phyloP scores from a whole-genome alignment of 2,797 vertebrate species.

The Crenuchus spilurus region DNA sequence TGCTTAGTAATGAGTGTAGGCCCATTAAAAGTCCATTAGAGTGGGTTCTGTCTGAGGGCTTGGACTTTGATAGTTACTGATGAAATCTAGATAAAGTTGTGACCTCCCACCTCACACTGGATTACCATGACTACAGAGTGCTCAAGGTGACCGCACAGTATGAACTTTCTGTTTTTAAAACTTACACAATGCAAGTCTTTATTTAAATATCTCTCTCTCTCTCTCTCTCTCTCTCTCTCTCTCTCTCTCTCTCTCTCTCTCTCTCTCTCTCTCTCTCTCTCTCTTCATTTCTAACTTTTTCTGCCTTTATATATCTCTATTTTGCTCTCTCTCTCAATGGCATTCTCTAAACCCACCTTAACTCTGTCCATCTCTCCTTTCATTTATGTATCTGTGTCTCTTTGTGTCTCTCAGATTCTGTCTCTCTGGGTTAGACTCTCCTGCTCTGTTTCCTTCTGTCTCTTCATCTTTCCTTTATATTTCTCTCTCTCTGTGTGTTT shows the following conservation, averaged over 20 bases:
- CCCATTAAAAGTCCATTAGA: slow-evolving; percentile 37
- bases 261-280: slow-evolving; percentile 1
- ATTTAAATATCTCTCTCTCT: not conserved
- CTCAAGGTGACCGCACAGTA: slow-evolving; percentile 29
- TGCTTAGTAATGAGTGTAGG: slow-evolving; percentile 26
- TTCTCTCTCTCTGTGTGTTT: too few relatives aligned
- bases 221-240: not conserved
- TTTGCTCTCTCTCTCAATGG: not conserved
- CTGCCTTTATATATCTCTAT: not conserved
- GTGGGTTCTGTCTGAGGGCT: slow-evolving; percentile 31
- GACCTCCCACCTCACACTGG: slow-evolving; percentile 41
- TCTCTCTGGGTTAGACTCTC: not conserved
- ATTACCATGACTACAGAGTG: slow-evolving; percentile 49
- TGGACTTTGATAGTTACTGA: slow-evolving; percentile 45
- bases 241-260: not conserved
- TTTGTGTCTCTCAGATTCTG: too few relatives aligned
- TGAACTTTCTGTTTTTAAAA: slow-evolving; percentile 22
- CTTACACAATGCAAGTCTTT: not conserved
- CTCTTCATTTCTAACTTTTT: not conserved
- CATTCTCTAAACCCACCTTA: too few relatives aligned
- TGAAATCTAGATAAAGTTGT: slow-evolving; percentile 35
- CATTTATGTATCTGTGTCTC: not conserved
- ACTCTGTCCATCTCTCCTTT: not conserved
- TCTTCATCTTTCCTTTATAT: not conserved
- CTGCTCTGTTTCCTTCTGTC: not conserved